Evolutionary conservation across 2,113 vertebrate species (phyloP).

Genomic region (Ivindomyrus marchei): DNA sequence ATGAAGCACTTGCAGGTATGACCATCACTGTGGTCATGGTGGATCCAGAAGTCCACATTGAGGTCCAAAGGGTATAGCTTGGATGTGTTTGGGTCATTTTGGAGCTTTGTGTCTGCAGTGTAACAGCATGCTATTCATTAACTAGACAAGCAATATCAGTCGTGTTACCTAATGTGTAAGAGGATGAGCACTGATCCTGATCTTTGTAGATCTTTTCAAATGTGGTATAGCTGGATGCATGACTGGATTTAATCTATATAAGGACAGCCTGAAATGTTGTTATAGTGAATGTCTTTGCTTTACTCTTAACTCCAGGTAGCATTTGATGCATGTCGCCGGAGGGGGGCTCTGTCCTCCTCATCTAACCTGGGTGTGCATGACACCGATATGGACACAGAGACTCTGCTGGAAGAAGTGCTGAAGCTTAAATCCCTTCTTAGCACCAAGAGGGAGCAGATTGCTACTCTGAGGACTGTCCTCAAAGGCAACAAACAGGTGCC

Average conservation of each 20-base stretch:
- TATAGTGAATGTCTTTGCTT: not conserved
- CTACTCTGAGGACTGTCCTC: slow-evolving; percentile 73
- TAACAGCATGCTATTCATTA: not conserved
- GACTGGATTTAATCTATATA: not conserved
- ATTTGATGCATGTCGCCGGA: slow-evolving; percentile 64
- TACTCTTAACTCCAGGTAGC: slow-evolving; percentile 50
- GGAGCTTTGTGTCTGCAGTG: not conserved
- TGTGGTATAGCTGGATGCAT: not conserved
- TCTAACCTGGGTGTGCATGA: slow-evolving; percentile 47
- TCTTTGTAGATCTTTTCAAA: not conserved
- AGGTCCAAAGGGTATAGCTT: not conserved
- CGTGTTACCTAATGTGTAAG: not conserved
- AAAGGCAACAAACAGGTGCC: slow-evolving; percentile 79
- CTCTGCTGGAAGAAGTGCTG: slow-evolving; percentile 69
- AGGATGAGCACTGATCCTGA: not conserved
- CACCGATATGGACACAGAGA: slow-evolving; percentile 64
- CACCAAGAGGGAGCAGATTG: slow-evolving; percentile 78
- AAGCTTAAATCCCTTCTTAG: slow-evolving; percentile 76
- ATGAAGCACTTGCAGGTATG: slow-evolving; percentile 73
- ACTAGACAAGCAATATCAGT: not conserved
- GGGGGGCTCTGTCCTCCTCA: slow-evolving; percentile 54
- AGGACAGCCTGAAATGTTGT: not conserved
- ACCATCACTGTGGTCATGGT: not conserved
- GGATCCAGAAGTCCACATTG: not conserved
- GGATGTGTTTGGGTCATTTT: not conserved